phyloP scores from a whole-genome alignment of 2,797 vertebrate species.

The Sparidentex hasta region DNA sequence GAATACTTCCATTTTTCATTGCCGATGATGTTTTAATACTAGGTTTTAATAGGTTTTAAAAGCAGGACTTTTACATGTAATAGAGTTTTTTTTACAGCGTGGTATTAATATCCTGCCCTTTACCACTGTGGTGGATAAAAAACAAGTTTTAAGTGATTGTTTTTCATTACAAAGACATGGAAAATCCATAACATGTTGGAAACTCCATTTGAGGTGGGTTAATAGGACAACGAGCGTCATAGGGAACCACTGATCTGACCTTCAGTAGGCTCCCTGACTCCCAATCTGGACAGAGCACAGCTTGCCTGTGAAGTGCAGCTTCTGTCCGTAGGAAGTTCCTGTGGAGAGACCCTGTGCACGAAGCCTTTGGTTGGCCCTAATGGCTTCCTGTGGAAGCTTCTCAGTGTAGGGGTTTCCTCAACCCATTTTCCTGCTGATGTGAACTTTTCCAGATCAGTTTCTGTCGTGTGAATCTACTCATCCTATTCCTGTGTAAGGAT shows the following conservation, averaged over 20 bases:
- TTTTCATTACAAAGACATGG: constrained; percentile 20
- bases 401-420: constrained; percentile 78
- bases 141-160: neutral
- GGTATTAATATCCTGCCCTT: too few relatives aligned
- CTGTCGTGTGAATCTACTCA: constrained; percentile 59
- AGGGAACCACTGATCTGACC: constrained; percentile 35
- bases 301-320: constrained; percentile 50
- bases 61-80: too few relatives aligned
- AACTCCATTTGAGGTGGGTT: neutral
- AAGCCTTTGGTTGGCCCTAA: constrained; percentile 65
- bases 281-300: constrained; percentile 28
- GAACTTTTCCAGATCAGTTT: constrained; percentile 75
- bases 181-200: constrained; percentile 4
- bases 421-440: constrained; percentile 79
- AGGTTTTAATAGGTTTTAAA: too few relatives aligned
- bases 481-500: constrained; percentile 52
- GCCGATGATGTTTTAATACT: too few relatives aligned
- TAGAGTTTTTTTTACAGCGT: too few relatives aligned
- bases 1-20: too few relatives aligned
- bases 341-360: constrained; percentile 67
- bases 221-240: constrained; percentile 13
- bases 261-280: constrained; percentile 14
- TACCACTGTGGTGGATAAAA: neutral
- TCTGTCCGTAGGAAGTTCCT: constrained; percentile 76
- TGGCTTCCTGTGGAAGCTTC: constrained; percentile 83